Evolutionary conservation across 2,797 vertebrate species (phyloP), one percentile per base, ranked within the genome.

Genomic region (Bufotes viridis): DNA sequence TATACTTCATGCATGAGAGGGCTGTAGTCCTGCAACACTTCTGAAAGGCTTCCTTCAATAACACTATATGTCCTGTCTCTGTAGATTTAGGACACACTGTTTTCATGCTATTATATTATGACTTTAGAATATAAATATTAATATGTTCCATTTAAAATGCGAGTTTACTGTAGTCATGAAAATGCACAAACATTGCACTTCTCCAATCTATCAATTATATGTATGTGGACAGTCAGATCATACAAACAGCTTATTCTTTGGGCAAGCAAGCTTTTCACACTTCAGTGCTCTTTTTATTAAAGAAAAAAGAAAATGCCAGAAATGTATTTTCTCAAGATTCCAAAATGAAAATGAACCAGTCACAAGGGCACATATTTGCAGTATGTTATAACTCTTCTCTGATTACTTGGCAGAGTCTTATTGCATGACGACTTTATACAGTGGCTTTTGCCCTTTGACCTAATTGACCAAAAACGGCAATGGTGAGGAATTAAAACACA

Each of bases 1-100:
- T 57, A 78, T 29, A 65, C n/a, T 76, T 61, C 57, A 82, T 76
- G 79, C 34, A 65, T 75, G 79, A 87, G 51, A 22, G 8, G 1
- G n/a, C 22, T 17, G 55, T 26, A 65, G 34, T 22, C 65, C 14
- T 63, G 34, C 4, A 76, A 22, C 15, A 15, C 42, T 12, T 34
- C 5, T 24, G 3, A 53, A 20, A 53, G 13, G 12, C 51, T 55
- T 72, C 7, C 13, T 55, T 78, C 55, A n/a, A 55, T 55, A 55
- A 24, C n/a, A 24, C 15, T 15, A 78, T 51, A 24, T 24, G 1
- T 6, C 55, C 55, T 24, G 15, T 4, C 22, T 14, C 42, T 75
- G 12, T 13, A 75, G 42, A 51, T 22, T 51, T 51, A 42, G 22
- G 20, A 53, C 22, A 55, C 11, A 9, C 26, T 80, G 8, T 80